These are phyloP conservation scores for Druon quercuslanigerum DNA, from an alignment of 1,140 invertebrate species.

Conservation along the genomic window DNA sequence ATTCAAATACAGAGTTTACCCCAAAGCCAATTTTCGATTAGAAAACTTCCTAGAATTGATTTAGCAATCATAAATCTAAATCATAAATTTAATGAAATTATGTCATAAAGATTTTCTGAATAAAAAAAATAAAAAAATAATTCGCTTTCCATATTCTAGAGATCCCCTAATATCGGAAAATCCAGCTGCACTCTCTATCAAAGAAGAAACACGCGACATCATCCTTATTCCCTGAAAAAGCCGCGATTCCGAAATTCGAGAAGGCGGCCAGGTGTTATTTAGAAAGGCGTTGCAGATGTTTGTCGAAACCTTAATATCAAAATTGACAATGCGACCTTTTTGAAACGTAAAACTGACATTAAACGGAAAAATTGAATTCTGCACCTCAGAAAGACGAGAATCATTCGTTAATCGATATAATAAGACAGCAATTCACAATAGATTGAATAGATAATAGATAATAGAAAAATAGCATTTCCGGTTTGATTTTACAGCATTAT, in stretches of 20 bases:
- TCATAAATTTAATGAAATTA: too few relatives aligned
- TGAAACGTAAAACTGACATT: constrained; percentile 25
- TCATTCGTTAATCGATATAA: constrained; percentile 27
- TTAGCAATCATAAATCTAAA: too few relatives aligned
- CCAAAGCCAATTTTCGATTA: too few relatives aligned
- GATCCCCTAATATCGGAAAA: background rate
- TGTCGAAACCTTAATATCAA: constrained; percentile 18
- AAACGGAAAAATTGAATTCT: constrained; percentile 8
- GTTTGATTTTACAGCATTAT: constrained; percentile 6
- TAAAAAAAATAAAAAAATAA: too few relatives aligned
- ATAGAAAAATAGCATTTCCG: constrained; percentile 14
- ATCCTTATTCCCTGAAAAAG: constrained; percentile 3
- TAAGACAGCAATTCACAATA: constrained; percentile 11
- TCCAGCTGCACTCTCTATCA: background rate
- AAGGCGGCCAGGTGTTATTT: constrained; percentile 23
- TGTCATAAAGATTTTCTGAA: too few relatives aligned
- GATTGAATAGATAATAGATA: constrained; percentile 7
- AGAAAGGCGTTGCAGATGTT: constrained; percentile 11
- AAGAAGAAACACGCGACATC: background rate
- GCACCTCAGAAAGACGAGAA: constrained; percentile 4
- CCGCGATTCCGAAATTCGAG: constrained; percentile 16
- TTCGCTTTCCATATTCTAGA: background rate
- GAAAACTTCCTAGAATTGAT: too few relatives aligned
- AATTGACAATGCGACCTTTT: constrained; percentile 8
- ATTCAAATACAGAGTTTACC: too few relatives aligned